A percentile compares a stretch with the other conserved stretches of the same genome.
phyloP scores from a whole-genome alignment of 2,113 vertebrate genomes.

The Ctenodactylus gundi region DNA sequence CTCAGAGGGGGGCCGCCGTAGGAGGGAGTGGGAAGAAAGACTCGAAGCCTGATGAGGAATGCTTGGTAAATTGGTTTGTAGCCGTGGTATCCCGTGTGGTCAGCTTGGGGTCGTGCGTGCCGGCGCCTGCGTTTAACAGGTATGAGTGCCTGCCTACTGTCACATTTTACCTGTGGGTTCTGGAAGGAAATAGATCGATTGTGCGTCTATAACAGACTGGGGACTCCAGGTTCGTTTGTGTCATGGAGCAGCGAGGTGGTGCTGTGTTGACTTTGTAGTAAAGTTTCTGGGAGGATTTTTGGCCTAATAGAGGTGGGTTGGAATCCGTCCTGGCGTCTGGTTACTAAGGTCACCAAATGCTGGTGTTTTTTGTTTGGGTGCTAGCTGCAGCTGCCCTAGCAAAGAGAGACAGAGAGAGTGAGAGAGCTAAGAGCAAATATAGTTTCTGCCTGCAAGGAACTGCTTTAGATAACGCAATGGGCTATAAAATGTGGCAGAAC shows the following conservation, averaged over 20 bases:
- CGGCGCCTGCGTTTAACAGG: background rate
- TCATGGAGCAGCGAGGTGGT: background rate
- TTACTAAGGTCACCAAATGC: background rate
- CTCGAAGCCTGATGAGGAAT: background rate
- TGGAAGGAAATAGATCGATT: background rate
- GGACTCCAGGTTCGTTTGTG: background rate
- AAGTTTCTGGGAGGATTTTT: background rate
- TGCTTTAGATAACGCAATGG: background rate
- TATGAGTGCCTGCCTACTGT: background rate
- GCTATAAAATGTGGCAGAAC: background rate
- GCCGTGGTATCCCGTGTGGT: accelerated
- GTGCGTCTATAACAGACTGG: background rate
- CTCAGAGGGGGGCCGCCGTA: background rate
- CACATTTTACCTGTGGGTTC: background rate
- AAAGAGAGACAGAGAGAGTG: background rate
- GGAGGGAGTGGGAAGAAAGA: background rate
- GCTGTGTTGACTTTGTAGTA: background rate
- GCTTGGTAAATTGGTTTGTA: background rate
- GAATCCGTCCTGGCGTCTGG: background rate
- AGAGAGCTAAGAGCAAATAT: background rate
- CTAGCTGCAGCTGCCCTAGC: background rate
- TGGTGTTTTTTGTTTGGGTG: background rate
- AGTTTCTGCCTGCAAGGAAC: background rate
- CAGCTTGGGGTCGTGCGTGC: background rate
- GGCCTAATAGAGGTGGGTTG: background rate